Percentiles rank a stretch among this genome's conserved stretches.
Evolutionary conservation across 2,797 vertebrate genomes (phyloP).

Genomic region (Hydrolagus colliei): DNA sequence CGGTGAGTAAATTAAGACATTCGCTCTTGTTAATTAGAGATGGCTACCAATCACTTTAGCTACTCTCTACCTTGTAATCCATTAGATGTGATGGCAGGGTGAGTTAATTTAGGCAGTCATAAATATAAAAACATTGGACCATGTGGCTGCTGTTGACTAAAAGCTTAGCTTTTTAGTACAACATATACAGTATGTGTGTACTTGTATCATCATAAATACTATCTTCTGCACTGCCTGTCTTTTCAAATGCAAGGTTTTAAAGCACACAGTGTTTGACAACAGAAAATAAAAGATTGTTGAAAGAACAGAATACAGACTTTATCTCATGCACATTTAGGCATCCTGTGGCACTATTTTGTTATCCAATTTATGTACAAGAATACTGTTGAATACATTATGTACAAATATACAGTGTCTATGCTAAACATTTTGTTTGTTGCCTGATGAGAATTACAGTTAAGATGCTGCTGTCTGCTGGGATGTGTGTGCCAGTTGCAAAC

Average conservation of each 20-base stretch:
- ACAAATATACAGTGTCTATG: conserved; percentile 67
- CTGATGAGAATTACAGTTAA: conserved; percentile 33
- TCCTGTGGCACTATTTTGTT: conserved; percentile 73
- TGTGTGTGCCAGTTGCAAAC: conserved; percentile 36
- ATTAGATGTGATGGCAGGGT: neutral
- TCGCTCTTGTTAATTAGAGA: conserved; percentile 24
- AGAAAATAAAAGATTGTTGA: conserved; percentile 43
- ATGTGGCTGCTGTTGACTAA: conserved; percentile 25
- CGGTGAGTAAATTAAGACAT: conserved; percentile 31
- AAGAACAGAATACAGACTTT: conserved; percentile 64
- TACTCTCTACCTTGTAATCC: neutral
- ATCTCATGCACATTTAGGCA: conserved; percentile 83
- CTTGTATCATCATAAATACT: conserved; percentile 13
- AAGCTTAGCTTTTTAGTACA: conserved; percentile 45
- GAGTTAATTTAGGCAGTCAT: neutral
- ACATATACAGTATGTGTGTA: conserved; percentile 29
- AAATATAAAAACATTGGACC: conserved; percentile 26
- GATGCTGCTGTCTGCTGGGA: conserved; percentile 21
- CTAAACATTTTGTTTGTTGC: conserved; percentile 40
- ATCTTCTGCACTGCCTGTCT: conserved; percentile 65
- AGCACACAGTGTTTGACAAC: conserved; percentile 28
- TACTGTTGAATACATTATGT: conserved; percentile 59
- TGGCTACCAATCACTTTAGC: conserved; percentile 17
- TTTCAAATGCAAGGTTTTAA: conserved; percentile 50
- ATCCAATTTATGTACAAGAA: conserved; percentile 74